These are phyloP conservation scores for Bergia puertoricense DNA, from an alignment of 92 coral and sea anemone species.

Conservation along the genomic window DNA sequence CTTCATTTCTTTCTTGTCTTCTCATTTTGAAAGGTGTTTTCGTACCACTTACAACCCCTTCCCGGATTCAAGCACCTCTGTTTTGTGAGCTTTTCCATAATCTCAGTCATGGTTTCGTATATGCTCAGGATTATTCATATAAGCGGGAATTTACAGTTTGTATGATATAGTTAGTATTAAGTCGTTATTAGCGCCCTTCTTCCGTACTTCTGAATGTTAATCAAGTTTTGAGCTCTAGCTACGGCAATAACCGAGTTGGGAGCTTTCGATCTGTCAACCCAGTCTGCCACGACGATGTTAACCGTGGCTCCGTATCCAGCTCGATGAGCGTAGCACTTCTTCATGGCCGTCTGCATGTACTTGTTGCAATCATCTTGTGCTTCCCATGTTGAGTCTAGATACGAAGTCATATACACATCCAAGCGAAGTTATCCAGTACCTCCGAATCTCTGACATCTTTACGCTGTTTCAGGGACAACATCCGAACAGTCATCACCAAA, in stretches of 20 bases:
- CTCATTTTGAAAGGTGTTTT: no score
- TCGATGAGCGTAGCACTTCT: conserved; percentile 42
- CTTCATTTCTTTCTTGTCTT: no score
- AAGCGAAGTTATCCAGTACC: conserved; percentile 17
- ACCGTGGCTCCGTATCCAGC: conserved; percentile 38
- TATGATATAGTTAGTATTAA: no score
- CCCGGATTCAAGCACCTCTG: no score
- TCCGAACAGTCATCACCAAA: conserved; percentile 41
- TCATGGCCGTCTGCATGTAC: conserved; percentile 22
- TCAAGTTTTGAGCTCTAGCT: conserved; percentile 36
- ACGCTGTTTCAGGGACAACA: conserved; percentile 32
- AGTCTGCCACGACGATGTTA: conserved; percentile 62
- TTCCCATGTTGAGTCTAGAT: conserved; percentile 7
- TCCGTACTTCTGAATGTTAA: conserved; percentile 16
- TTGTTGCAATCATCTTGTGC: conserved; percentile 13
- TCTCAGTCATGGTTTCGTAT: no score
- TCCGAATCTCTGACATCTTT: conserved; percentile 25
- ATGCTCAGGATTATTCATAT: no score
- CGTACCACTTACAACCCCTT: no score
- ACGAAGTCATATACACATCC: conserved; percentile 34
- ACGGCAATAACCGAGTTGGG: conserved; percentile 41
- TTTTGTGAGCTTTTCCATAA: no score
- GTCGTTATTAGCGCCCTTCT: background rate
- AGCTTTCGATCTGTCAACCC: conserved; percentile 41
- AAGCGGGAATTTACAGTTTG: no score